These are phyloP conservation scores for Paraplagusia blochii DNA, from an alignment of 2,113 vertebrate genomes.

Conservation along the genomic window DNA sequence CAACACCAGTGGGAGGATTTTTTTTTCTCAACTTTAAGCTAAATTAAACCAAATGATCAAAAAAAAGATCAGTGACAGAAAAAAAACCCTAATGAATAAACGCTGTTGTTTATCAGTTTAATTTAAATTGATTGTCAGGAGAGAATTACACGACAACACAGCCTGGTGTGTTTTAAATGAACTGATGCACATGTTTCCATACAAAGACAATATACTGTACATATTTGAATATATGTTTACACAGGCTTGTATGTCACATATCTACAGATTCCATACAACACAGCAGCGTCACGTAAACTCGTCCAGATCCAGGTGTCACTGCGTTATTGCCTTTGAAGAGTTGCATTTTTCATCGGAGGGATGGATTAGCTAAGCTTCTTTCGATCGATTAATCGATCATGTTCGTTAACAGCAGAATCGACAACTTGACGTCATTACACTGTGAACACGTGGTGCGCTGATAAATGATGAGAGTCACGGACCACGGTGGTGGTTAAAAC, in stretches of 20 bases:
- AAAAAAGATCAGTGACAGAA: conserved; percentile 4
- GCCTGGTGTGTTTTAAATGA: conserved; percentile 45
- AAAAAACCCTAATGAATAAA: background rate
- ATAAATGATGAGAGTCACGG: conserved; percentile 7
- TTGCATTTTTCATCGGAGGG: conserved; percentile 7
- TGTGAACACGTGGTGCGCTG: conserved; percentile 10
- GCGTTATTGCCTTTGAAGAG: conserved; percentile 40
- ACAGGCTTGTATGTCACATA: conserved; percentile 58
- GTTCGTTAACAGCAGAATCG: conserved; percentile 6
- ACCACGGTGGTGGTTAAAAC: conserved; percentile 37
- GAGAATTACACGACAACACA: conserved; percentile 60
- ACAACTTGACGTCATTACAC: background rate
- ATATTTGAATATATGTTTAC: conserved; percentile 14
- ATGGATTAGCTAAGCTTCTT: conserved; percentile 3
- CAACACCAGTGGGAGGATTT: conserved; percentile 32
- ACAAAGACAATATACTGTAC: conserved; percentile 9
- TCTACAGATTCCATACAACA: conserved; percentile 64
- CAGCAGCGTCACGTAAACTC: conserved; percentile 47
- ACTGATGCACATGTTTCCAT: conserved; percentile 47
- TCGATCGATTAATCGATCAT: conserved; percentile 1
- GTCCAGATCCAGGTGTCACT: conserved; percentile 14
- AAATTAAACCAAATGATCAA: conserved; percentile 12
- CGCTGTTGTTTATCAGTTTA: conserved; percentile 65
- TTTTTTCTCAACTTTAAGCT: conserved; percentile 28
- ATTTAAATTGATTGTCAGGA: conserved; percentile 75